Base-by-base conservation (phyloP, 2,113 vertebrate genomes). In the Notothenia rossii region DNA sequence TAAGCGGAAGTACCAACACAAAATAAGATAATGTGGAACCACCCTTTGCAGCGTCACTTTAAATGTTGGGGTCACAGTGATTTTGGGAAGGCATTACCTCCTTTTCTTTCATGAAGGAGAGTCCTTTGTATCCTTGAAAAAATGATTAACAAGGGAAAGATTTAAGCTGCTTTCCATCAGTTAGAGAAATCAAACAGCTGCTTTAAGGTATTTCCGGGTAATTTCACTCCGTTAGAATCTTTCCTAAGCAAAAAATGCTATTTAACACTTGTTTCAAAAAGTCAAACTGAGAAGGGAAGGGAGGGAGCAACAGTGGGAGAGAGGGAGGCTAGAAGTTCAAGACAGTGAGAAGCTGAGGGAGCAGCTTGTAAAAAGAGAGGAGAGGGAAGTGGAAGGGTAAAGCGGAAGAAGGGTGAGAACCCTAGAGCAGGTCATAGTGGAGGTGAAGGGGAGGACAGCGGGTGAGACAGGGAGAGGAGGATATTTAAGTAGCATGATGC, bases 361-460 rank as follows among this genome's bases (percentile, higher is more conserved):
- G 82, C 68, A 89, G 82, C 75, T 79, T 85, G 82, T 72, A 69
- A 88, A 84, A 55, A 25, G 14, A 75, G 4, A 20, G 20, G 20
- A 40, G 40, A 54, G 36, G 48, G 77, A 60, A 56, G 50, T 12
- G 0, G 75, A 5, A 67, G 51, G 70, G 64, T 55, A 64, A 80
- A 49, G 73, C 84, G 79, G 81, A 83, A 69, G 70, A 75, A 61
- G 82, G 82, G 83, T 85, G 86, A 91, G 79, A 85, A 79, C 66
- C 78, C 64, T 56, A 62, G 54, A 29, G 85, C 6, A 68, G 62
- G 36, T 66, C 25, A 48, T 50, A 55, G 70, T 58, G 49, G 66
- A 76, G 71, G 79, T 58, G 81, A 75, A 74, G 45, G 53, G 58
- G 68, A 68, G 75, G 83, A 43, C 49, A 67, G 83, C 15, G 53